Percentiles rank a stretch among this genome's conserved stretches.
phyloP scores from a whole-genome alignment of 1,140 invertebrate species.

The Chironomus tepperi region DNA sequence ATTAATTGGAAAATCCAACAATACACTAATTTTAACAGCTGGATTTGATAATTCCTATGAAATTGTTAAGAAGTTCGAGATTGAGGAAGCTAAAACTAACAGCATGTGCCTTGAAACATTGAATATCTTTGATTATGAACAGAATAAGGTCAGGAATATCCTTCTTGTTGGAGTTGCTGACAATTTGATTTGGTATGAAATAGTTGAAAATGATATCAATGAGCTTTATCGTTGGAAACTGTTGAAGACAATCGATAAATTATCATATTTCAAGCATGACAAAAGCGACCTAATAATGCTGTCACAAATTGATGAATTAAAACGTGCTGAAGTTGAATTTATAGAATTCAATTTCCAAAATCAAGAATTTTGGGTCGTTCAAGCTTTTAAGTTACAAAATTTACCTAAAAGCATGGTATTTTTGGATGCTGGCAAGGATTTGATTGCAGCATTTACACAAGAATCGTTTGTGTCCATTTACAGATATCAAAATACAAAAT shows the following conservation, averaged over 20 bases:
- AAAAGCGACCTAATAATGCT: slow-evolving; percentile 30
- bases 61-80: slow-evolving; percentile 13
- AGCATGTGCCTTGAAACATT: slow-evolving; percentile 28
- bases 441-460: slow-evolving; percentile 34
- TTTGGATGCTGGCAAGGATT: slow-evolving; percentile 33
- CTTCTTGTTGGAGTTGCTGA: slow-evolving; percentile 29
- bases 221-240: slow-evolving; percentile 11
- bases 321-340: slow-evolving; percentile 29
- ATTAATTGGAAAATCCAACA: slow-evolving; percentile 31
- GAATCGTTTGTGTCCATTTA: slow-evolving; percentile 30
- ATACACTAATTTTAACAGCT: slow-evolving; percentile 25
- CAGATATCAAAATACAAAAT: slow-evolving; percentile 27
- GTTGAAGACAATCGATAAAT: slow-evolving; percentile 25
- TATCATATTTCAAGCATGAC: slow-evolving; percentile 31
- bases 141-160: slow-evolving; percentile 30
- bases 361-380: slow-evolving; percentile 34
- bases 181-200: slow-evolving; percentile 31
- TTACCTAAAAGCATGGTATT: slow-evolving; percentile 29
- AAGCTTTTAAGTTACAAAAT: slow-evolving; percentile 31
- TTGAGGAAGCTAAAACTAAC: slow-evolving; percentile 23
- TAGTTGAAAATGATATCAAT: slow-evolving; percentile 22
- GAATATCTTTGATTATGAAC: slow-evolving; percentile 31
- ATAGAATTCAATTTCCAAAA: slow-evolving; percentile 31
- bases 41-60: slow-evolving; percentile 27
- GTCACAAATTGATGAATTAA: slow-evolving; percentile 24